These are phyloP conservation scores for Drosophila burlai DNA, from an alignment of 1,140 invertebrate species.

Conservation along the genomic window DNA sequence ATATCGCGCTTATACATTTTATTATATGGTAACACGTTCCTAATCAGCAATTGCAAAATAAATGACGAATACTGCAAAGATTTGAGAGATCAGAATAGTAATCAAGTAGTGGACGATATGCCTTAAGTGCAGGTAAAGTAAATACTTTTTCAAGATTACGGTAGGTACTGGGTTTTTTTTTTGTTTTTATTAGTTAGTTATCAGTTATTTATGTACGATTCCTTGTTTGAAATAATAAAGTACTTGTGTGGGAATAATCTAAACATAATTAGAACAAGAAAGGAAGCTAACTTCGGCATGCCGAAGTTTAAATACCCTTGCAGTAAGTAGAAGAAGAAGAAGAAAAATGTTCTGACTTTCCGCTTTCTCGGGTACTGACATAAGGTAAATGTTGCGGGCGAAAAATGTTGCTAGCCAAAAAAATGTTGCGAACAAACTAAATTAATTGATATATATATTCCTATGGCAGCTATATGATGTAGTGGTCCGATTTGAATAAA, in stretches of 20 bases:
- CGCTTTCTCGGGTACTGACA: too few species aligned
- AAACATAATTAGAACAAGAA: constrained; percentile 7
- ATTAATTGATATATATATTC: too few species aligned
- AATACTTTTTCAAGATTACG: constrained; percentile 1
- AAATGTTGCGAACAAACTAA: too few species aligned
- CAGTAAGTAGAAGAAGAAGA: too few species aligned
- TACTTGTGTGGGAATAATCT: constrained; percentile 15
- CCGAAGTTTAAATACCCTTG: too few species aligned
- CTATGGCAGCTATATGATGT: too few species aligned
- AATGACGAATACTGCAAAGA: constrained; percentile 31
- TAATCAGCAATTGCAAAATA: constrained; percentile 15
- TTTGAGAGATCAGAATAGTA: constrained; percentile 32
- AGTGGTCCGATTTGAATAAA: too few species aligned
- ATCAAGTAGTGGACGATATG: neutral
- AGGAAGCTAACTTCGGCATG: too few species aligned
- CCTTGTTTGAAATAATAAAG: constrained; percentile 23
- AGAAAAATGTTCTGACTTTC: too few species aligned
- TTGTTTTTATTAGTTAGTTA: neutral
- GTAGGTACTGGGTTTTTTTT: neutral
- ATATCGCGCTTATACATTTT: constrained; percentile 50
- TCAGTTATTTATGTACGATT: constrained; percentile 10
- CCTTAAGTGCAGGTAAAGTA: constrained; percentile 11
- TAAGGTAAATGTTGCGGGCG: too few species aligned
- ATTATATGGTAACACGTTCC: constrained; percentile 11
- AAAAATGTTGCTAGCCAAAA: too few species aligned